A percentile compares a stretch with the other conserved stretches of the same genome.
Conservation (phyloP, 1,140 invertebrate genomes). For the Helicorthomorpha holstii region DNA sequence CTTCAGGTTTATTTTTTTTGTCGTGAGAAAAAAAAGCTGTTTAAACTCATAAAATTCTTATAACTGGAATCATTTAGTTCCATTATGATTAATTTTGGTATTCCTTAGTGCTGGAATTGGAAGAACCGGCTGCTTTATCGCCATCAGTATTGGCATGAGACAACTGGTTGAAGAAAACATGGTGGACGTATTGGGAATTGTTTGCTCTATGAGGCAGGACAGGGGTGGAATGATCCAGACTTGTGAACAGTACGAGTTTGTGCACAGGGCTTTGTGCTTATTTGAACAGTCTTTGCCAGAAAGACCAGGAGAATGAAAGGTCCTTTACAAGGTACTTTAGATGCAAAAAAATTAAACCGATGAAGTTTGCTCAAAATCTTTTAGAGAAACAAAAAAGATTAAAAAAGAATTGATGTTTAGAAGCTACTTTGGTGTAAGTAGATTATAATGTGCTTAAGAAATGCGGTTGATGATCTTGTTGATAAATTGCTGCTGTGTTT, state of each 20-base stretch:
- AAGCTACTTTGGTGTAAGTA: too few relatives aligned
- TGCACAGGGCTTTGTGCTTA: slow-evolving; percentile 66
- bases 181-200: slow-evolving; percentile 71
- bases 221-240: slow-evolving; percentile 87
- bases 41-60: background rate
- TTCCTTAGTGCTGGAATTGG: slow-evolving; percentile 61
- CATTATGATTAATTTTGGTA: background rate
- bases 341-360: too few relatives aligned
- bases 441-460: too few relatives aligned
- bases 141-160: slow-evolving; percentile 70
- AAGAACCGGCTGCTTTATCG: slow-evolving; percentile 85
- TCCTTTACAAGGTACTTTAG: too few relatives aligned
- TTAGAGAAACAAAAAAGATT: too few relatives aligned
- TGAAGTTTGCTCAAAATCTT: too few relatives aligned
- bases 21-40: background rate
- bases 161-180: slow-evolving; percentile 57
- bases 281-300: slow-evolving; percentile 36
- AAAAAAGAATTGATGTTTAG: too few relatives aligned
- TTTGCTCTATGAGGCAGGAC: slow-evolving; percentile 70
- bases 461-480: too few relatives aligned
- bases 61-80: background rate
- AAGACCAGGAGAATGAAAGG: slow-evolving; percentile 12
- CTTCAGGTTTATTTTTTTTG: background rate
- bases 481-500: too few relatives aligned
- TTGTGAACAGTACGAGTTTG: slow-evolving; percentile 82